phyloP scores from a whole-genome alignment of 1,140 invertebrate species.

The Aphis craccivora region DNA sequence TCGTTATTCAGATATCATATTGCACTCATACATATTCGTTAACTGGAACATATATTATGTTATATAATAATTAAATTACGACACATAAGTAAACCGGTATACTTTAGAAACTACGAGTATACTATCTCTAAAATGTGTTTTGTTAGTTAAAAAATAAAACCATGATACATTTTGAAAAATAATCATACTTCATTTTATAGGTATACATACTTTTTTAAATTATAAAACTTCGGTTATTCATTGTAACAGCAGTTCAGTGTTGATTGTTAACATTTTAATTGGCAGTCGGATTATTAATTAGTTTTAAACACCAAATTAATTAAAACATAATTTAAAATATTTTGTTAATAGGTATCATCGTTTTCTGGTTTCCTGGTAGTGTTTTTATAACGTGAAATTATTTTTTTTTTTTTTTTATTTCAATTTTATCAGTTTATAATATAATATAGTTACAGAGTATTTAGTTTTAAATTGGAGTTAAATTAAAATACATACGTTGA shows the following conservation, averaged over 20 bases:
- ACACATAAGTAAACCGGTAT: neutral
- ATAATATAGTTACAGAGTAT: neutral
- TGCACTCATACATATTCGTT: neutral
- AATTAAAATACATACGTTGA: neutral
- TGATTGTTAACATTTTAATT: neutral
- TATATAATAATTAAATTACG: neutral
- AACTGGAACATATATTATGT: neutral
- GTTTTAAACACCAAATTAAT: neutral
- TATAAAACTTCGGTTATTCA: neutral
- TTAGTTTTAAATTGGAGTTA: neutral
- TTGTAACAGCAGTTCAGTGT: neutral
- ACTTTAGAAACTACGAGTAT: neutral
- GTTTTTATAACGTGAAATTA: neutral
- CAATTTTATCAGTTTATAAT: neutral
- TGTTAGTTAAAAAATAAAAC: neutral
- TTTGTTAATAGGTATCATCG: neutral
- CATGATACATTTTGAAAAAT: conserved; percentile 1
- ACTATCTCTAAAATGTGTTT: neutral
- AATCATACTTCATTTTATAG: neutral
- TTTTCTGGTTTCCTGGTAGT: neutral
- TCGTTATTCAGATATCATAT: neutral
- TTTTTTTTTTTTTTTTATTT: neutral
- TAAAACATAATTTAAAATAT: neutral
- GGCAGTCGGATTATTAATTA: neutral
- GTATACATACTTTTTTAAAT: neutral